phyloP scores from a whole-genome alignment of 1,140 invertebrate species.

The Drosophila grimshawi region DNA sequence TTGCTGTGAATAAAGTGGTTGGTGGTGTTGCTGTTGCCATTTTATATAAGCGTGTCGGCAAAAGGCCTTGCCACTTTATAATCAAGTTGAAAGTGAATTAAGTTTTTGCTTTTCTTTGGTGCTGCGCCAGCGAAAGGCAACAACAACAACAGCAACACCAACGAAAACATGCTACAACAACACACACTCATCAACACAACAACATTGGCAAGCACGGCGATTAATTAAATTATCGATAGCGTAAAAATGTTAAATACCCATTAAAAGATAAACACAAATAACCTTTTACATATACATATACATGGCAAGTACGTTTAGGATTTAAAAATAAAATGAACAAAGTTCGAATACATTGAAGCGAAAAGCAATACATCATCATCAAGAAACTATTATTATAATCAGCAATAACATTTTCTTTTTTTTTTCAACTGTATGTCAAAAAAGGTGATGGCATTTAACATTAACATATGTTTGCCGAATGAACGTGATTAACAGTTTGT shows the following conservation, averaged over 20 bases:
- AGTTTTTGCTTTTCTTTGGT: constrained; percentile 64
- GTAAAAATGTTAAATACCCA: constrained; percentile 54
- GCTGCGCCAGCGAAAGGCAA: constrained; percentile 47
- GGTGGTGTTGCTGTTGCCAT: constrained; percentile 37
- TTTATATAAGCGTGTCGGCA: constrained; percentile 40
- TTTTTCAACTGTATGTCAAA: no score
- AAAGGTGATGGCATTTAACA: no score
- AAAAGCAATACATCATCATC: no score
- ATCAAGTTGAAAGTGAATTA: constrained; percentile 74
- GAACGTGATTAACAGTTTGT: no score
- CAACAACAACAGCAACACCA: constrained; percentile 13
- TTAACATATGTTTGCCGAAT: no score
- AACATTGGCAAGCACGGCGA: constrained; percentile 25
- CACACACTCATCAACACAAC: constrained; percentile 7
- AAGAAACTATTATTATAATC: no score
- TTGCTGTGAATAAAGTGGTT: constrained; percentile 41
- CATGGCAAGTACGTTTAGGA: no score
- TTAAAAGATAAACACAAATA: constrained; percentile 44
- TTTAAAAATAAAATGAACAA: constrained; percentile 1
- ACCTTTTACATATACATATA: no score
- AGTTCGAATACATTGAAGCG: neutral
- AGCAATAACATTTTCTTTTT: no score
- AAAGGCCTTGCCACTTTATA: constrained; percentile 54
- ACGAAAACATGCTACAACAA: constrained; percentile 1
- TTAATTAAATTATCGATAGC: constrained; percentile 60